These are phyloP conservation scores for Arizona elegans DNA, from an alignment of 2,113 vertebrate species.

Conservation along the genomic window DNA sequence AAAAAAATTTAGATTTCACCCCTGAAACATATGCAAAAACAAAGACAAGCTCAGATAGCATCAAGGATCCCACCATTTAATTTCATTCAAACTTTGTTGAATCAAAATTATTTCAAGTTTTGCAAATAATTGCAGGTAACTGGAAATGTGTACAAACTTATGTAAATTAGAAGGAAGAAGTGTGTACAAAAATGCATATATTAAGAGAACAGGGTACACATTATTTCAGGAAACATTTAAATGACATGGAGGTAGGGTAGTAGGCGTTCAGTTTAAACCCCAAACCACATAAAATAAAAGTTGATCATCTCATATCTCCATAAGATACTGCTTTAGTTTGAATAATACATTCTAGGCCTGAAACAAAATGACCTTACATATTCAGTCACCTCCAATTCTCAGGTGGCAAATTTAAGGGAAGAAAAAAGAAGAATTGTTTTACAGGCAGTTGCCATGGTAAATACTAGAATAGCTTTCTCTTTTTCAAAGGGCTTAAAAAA, in stretches of 20 bases:
- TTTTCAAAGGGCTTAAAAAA: not conserved
- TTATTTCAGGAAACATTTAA: not conserved
- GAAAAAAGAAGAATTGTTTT: not conserved
- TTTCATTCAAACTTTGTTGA: not conserved
- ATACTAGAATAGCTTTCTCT: not conserved
- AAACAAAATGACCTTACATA: not conserved
- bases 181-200: not conserved
- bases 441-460: too few species aligned
- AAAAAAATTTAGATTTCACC: too few species aligned
- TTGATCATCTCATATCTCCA: not conserved
- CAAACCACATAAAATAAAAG: not conserved
- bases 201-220: not conserved
- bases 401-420: not conserved
- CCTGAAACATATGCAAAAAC: not conserved
- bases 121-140: not conserved
- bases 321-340: not conserved
- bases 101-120: not conserved
- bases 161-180: not conserved
- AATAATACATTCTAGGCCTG: accelerated
- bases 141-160: not conserved
- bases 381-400: not conserved
- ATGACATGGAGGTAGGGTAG: not conserved
- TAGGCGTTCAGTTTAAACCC: not conserved
- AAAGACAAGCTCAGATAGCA: not conserved
- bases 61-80: not conserved